Base-by-base conservation (phyloP, 2,888 invertebrate species). In the Acanthoscelides obtectus region DNA sequence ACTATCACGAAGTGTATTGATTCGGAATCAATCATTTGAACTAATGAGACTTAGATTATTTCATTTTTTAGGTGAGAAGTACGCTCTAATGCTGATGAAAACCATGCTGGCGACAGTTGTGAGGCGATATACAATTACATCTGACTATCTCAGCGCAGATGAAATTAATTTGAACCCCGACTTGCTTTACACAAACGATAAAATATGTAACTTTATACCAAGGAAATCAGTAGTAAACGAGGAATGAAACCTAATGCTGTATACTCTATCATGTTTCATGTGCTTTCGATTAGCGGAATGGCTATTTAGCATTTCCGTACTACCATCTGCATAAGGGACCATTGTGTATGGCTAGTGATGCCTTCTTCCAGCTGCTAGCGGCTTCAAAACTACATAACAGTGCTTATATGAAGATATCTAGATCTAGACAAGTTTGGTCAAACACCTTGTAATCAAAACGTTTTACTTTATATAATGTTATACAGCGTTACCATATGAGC, bases 51-150 rank as follows among this genome's bases (percentile, higher is more conserved):
- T n/a, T n/a, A n/a, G n/a, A n/a, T n/a, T n/a, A n/a, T n/a, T n/a
- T n/a, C n/a, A n/a, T n/a, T n/a, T 45, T 72, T 66, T 22, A 73
- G 73, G 73, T 69, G 25, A 45, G 12, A 27, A 67, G 73, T 86
- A 86, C 74, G 86, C 85, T 0, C 84, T 86, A 84, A 84, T 86
- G 83, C 82, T 83, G 0, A 83, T 86, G 83, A 87, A 87, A 76
- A 82, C 83, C 0, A 81, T 85, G 0, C 6, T 86, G 0, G 81
- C 85, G 0, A 83, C 82, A 0, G 73, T 86, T 4, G 69, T 87
- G 0, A 81, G 84, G 6, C 81, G 80, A 69, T 86, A 83, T 75
- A 76, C 72, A 22, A 69, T 85, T 20, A 74, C 84, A 82, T 78
- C 78, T 4, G 71, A 73, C 17, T 79, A 79, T 68, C 79, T 78